These are phyloP conservation scores for Oplegnathus fasciatus DNA, from an alignment of 2,113 vertebrate species.

Conservation along the genomic window DNA sequence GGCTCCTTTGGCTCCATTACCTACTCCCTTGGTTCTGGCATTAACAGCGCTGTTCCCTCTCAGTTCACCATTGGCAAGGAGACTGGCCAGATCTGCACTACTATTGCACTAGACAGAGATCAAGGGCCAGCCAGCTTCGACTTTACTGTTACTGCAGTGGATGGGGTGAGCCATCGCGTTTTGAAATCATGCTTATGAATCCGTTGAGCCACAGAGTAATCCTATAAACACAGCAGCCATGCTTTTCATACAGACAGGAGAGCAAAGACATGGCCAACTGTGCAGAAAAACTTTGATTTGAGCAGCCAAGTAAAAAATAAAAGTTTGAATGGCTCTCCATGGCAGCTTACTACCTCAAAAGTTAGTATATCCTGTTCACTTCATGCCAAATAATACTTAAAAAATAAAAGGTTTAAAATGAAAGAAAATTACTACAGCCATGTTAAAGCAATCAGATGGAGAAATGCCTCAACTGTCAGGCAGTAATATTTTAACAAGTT, in stretches of 20 bases:
- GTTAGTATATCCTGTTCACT: constrained; percentile 61
- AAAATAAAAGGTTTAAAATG: constrained; percentile 70
- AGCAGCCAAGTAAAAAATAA: constrained; percentile 55
- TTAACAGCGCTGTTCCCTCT: constrained; percentile 82
- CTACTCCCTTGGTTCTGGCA: constrained; percentile 92
- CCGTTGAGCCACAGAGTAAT: constrained; percentile 61
- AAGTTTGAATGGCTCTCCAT: constrained; percentile 62
- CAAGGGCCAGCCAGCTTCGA: constrained; percentile 90
- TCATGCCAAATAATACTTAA: constrained; percentile 73
- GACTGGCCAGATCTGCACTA: constrained; percentile 92
- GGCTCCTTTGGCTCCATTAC: constrained; percentile 90
- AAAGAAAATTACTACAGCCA: constrained; percentile 75
- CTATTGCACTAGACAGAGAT: constrained; percentile 89
- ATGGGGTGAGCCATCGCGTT: constrained; percentile 89
- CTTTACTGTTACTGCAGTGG: constrained; percentile 93
- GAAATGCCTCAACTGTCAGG: constrained; percentile 74
- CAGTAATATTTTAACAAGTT: constrained; percentile 85
- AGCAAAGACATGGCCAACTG: constrained; percentile 59
- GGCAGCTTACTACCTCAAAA: constrained; percentile 40
- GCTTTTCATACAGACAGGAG: constrained; percentile 61
- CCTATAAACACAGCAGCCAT: constrained; percentile 65
- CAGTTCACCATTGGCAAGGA: constrained; percentile 91
- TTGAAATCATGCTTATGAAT: constrained; percentile 68
- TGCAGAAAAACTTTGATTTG: constrained; percentile 40
- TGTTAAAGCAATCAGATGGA: constrained; percentile 83